Conservation (phyloP, 2,113 vertebrate species). For the Noturus placidus region DNA sequence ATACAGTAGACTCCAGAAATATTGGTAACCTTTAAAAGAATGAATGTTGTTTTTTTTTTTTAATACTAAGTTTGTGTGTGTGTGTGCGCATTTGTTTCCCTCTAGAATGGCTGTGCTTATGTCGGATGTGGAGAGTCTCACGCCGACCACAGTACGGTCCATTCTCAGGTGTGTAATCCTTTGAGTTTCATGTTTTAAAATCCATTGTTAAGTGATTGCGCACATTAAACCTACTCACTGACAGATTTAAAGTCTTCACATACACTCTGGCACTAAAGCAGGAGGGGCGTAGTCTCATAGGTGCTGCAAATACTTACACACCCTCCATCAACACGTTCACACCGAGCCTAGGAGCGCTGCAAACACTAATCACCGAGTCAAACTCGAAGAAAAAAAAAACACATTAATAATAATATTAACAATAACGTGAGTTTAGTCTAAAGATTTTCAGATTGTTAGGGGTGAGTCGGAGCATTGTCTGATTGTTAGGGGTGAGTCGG, state of each 20-base stretch:
- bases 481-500: background rate
- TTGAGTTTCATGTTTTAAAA: background rate
- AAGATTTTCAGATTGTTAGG: too few relatives aligned
- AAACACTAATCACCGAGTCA: background rate
- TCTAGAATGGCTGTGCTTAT: constrained; percentile 88
- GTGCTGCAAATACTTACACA: background rate
- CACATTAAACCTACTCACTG: background rate
- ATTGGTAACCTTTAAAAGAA: background rate
- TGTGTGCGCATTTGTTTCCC: constrained; percentile 32
- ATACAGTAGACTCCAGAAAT: background rate
- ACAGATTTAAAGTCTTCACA: background rate
- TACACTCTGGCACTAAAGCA: background rate
- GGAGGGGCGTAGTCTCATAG: background rate
- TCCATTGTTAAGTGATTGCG: background rate
- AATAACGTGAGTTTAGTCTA: too few relatives aligned
- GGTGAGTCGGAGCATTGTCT: background rate
- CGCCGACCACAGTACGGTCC: constrained; percentile 93
- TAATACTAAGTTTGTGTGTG: constrained; percentile 7
- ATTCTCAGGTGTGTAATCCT: constrained; percentile 86
- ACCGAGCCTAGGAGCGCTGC: background rate
- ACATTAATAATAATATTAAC: too few relatives aligned
- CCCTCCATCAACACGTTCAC: background rate
- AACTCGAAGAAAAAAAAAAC: too few relatives aligned
- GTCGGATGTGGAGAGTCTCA: constrained; percentile 97
- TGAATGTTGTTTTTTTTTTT: background rate